Conservation (phyloP, 2,797 vertebrate species). For the Clangula hyemalis region DNA sequence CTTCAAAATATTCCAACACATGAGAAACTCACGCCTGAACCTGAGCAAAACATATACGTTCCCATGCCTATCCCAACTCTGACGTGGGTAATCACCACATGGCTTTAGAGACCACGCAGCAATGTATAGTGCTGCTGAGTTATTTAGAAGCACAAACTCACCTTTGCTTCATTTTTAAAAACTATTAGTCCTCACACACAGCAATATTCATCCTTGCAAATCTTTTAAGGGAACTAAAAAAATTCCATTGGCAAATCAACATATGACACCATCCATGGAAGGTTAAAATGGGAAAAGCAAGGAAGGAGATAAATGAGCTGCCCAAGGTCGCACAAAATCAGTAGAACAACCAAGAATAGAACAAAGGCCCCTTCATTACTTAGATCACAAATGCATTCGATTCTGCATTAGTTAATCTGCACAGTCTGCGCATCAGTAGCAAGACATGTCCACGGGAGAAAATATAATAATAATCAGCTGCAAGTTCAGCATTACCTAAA, state of each 20-base stretch:
- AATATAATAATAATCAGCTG: conserved; percentile 41
- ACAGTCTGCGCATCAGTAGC: conserved; percentile 13
- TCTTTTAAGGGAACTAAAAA: neutral
- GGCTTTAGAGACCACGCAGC: neutral
- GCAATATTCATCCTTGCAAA: neutral
- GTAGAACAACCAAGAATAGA: conserved; percentile 61
- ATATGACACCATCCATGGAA: neutral
- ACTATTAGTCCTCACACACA: neutral
- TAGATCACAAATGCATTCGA: conserved; percentile 43
- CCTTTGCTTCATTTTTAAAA: neutral
- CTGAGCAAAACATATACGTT: neutral
- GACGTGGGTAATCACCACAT: neutral
- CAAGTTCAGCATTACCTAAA: conserved; percentile 46
- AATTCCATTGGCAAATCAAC: conserved; percentile 21
- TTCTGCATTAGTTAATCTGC: conserved; percentile 59
- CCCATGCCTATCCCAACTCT: neutral
- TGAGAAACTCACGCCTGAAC: neutral
- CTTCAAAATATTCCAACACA: neutral
- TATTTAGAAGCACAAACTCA: neutral
- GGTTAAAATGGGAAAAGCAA: conserved; percentile 40
- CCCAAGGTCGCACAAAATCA: conserved; percentile 52
- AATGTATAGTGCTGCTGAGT: neutral
- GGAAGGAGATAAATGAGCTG: conserved; percentile 22
- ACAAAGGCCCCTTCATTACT: conserved; percentile 61
- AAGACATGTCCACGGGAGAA: conserved; percentile 50